Conservation (phyloP, 2,113 vertebrate genomes). For the Trichomycterus rosablanca region DNA sequence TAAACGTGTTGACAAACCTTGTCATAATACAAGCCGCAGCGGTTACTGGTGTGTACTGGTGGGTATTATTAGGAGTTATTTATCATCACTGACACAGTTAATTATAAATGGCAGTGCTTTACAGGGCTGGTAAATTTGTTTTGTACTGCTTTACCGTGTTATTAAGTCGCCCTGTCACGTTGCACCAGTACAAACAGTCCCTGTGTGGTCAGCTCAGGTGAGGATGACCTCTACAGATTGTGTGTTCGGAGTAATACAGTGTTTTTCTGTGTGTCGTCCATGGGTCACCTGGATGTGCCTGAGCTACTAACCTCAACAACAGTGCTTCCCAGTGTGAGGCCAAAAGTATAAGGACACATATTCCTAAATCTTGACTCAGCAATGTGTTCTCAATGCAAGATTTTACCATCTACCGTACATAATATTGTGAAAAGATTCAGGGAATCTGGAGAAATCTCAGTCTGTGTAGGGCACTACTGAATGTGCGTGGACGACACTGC, state of each 20-base stretch:
- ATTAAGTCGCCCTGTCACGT: not conserved
- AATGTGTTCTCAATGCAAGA: too few species aligned
- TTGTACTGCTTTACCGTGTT: not conserved
- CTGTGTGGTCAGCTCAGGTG: constrained; percentile 19
- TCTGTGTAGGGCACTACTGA: too few species aligned
- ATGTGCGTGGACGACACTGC: too few species aligned
- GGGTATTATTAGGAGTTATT: not conserved
- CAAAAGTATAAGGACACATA: too few species aligned
- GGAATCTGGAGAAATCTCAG: too few species aligned
- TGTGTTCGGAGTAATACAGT: constrained; percentile 9
- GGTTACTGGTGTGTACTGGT: constrained; percentile 1
- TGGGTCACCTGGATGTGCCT: constrained; percentile 23
- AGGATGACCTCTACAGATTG: constrained; percentile 28
- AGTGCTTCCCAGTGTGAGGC: not conserved
- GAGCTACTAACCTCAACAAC: constrained; percentile 29
- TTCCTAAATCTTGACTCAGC: too few species aligned
- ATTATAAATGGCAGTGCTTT: not conserved
- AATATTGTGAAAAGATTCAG: too few species aligned
- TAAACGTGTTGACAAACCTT: constrained; percentile 13
- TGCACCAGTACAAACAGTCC: not conserved
- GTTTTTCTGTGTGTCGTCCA: constrained; percentile 34
- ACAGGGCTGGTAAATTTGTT: not conserved
- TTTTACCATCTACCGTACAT: too few species aligned
- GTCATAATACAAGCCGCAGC: not conserved
- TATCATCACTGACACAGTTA: not conserved